Evolutionary conservation across 2,797 vertebrate species (phyloP), one percentile per base, ranked within the genome.

Genomic region (Diplodus puntazzo): DNA sequence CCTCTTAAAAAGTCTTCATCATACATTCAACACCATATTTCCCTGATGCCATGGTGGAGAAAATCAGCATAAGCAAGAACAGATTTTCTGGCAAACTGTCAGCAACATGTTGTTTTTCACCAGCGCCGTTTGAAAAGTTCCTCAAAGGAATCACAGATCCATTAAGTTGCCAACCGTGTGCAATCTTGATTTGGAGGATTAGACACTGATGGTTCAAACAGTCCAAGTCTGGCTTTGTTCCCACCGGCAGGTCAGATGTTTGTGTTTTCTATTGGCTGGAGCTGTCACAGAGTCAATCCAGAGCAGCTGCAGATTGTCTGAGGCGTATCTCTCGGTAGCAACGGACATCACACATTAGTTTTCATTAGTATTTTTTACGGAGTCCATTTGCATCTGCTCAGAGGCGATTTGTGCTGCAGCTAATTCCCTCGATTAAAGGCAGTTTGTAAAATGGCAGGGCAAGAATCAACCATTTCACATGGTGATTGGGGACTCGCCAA

Each of bases 261-360:
- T 79, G 50, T 72, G 45, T 75, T 57, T 64, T 53, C 65, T 27
- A 18, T 68, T 76, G 63, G 68, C 65, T 70, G 39, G 18, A 57
- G 49, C 52, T 20, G 63, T 62, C 61, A 25, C 52, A 73, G 57
- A 73, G 55, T 75, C 68, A 63, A 13, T 13, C 60, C 18, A 53
- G 59, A 79, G 60, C 79, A 69, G 59, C 53, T 69, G 71, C 73
- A 81, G 73, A 82, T 62, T 72, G 61, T 84, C 50, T 53, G 61
- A 34, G 52, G 50, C 61, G 59, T 21, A 76, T 64, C 16, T 25
- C 45, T 49, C 68, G 27, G 61, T 67, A 54, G 62, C 61, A 63
- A 64, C 14, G 16, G 42, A 39, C 54, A 68, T 70, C 71, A 27
- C 66, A 62, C 62, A 69, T 70, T 30, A 68, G 39, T 39, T 39